Evolutionary conservation across 2,888 invertebrate genomes (phyloP), one percentile per base, ranked within the genome.

Genomic region (Aspidapion aeneum): DNA sequence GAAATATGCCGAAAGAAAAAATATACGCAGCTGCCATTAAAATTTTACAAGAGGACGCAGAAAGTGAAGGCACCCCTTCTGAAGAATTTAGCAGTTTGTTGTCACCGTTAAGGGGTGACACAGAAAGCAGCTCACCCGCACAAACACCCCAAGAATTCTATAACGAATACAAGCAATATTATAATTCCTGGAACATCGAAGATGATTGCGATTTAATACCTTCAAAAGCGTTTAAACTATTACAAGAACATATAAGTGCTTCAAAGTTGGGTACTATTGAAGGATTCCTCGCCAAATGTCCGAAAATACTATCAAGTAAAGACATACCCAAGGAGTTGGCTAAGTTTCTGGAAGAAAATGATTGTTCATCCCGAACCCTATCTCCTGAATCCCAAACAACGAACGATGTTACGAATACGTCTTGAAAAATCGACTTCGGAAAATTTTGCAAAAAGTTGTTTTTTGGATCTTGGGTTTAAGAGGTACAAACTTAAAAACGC

Each of bases 301-400:
- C 88, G 0, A 80, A 87, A 61, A 84, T 87, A 54, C 79, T 85
- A 65, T 87, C 86, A 71, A 82, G 84, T 17, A 86, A 86, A 77
- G 85, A 83, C 58, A 78, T 86, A 35, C 82, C 82, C 70, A 78
- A 81, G 61, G 83, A 83, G 70, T 70, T 83, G 62, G 76, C 81
- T 18, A 79, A 80, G 22, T 78, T 83, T n/a, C 71, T 77, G 60
- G 78, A 78, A 61, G 71, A 68, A 65, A 66, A 69, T 64, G 70
- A 74, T 69, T 68, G 68, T 65, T 64, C 69, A 63, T 67, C 69
- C 60, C 65, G 67, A 61, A 71, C 72, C 64, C 70, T 19, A 19
- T 22, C 7, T 18, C 58, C 70, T 57, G 70, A 69, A 55, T 66
- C 68, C 69, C 71, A 74, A 58, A 73, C 71, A 67, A 72, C 74